Evolutionary conservation across 92 coral and sea anemone genomes (phyloP).

Genomic region (Blastomussa wellsi): DNA sequence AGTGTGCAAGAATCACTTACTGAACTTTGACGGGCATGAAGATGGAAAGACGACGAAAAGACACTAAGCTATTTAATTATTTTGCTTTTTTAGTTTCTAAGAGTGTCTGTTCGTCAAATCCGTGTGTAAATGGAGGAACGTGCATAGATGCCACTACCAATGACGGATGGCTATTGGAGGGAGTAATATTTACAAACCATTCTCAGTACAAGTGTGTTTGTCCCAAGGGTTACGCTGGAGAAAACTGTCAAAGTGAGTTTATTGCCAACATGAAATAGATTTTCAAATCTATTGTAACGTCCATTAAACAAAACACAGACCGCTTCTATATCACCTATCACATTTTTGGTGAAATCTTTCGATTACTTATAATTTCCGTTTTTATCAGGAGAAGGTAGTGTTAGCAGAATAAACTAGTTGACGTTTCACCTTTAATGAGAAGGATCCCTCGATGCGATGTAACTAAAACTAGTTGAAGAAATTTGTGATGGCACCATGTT

Average conservation of each 20-base stretch:
- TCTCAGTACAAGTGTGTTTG: conserved; percentile 89
- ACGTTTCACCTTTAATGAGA: not conserved
- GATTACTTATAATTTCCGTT: not conserved
- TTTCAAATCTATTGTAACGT: not conserved
- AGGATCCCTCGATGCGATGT: not conserved
- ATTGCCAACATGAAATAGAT: not conserved
- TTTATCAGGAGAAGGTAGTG: not conserved
- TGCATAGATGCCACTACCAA: conserved; percentile 84
- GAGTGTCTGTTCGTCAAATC: conserved; percentile 75
- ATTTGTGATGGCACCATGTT: not conserved
- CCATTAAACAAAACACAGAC: not conserved
- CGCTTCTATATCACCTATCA: not conserved
- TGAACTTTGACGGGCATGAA: not conserved
- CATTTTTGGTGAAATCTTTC: not conserved
- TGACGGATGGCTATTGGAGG: conserved; percentile 71
- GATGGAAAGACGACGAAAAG: not conserved
- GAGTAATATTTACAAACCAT: conserved; percentile 53
- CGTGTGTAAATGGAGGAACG: conserved; percentile 80
- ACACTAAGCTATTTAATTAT: not conserved
- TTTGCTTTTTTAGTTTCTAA: conserved; percentile 51
- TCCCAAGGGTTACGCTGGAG: conserved; percentile 91
- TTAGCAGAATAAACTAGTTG: not conserved
- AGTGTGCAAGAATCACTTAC: too few relatives aligned
- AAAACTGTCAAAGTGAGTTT: conserved; percentile 74
- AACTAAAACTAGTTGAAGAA: not conserved